phyloP scores from a whole-genome alignment of 2,113 vertebrate species.

The Notechis scutatus region DNA sequence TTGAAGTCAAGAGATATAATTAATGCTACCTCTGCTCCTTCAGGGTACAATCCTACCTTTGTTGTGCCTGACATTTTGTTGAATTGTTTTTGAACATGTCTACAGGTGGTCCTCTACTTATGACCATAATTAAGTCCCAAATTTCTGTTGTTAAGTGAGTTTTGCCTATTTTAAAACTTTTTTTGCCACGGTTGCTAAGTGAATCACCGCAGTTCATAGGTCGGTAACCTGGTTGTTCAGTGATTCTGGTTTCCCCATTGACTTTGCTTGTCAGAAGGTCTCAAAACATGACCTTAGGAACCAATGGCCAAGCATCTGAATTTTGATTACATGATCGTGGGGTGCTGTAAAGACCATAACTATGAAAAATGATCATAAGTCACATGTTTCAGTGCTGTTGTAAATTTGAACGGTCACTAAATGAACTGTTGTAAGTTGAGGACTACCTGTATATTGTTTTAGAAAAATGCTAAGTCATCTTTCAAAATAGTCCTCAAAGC shows the following conservation, averaged over 20 bases:
- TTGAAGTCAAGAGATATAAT: background rate
- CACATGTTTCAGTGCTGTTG: background rate
- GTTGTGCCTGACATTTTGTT: background rate
- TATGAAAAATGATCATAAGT: background rate
- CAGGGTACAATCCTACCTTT: background rate
- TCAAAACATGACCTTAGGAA: background rate
- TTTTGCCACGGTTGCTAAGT: background rate
- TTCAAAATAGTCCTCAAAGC: background rate
- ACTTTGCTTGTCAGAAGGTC: background rate
- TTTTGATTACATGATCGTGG: no score
- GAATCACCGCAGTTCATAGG: background rate
- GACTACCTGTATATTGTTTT: background rate
- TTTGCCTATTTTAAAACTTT: background rate
- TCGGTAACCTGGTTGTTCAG: background rate
- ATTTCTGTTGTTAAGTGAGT: no score
- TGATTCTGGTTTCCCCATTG: background rate
- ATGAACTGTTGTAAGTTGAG: background rate
- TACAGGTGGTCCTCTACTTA: no score
- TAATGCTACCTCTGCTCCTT: background rate
- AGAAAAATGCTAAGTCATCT: background rate
- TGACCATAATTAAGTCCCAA: no score
- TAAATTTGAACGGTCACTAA: background rate
- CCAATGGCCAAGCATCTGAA: no score
- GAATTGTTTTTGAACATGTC: background rate
- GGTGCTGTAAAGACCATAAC: no score